Evolutionary conservation across 2,888 invertebrate genomes (phyloP), one percentile per base, ranked within the genome.

Genomic region (Willowsia nigromaculata): DNA sequence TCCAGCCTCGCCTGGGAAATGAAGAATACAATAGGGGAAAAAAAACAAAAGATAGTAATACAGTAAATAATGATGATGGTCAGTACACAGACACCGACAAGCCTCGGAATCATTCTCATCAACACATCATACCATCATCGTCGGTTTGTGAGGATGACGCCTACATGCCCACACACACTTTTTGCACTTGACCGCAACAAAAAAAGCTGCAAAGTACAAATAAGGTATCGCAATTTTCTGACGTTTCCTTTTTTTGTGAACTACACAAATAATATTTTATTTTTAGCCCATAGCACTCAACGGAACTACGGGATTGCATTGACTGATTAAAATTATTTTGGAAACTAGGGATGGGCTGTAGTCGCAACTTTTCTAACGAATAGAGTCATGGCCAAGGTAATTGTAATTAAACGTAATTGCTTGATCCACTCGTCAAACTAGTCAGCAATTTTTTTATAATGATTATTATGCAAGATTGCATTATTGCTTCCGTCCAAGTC

Each of bases 171-270:
- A 18, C 9, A 30, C 62, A 5, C 30, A 62, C 62, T 27, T 62
- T 62, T 62, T 62, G 62, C 11, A 30, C 62, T 62, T 62, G 62
- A 62, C 62, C 62, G 30, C 27, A 62, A 15, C 11, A 62, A 62
- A 15, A 30, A 62, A 13, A n/a, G 30, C n/a, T n/a, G n/a, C n/a
- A 47, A 47, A 15, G 47, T 13, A 2, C 13, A 30, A 13, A 13
- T 62, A 30, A 2, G 15, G n/a, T 30, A 27, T 11, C 1, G 15
- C 4, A 22, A 56, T 25, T 56, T 56, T 56, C 5, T 15, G n/a
- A 56, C 6, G 22, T 25, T 56, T 2, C 3, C 25, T 56, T 25
- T 56, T 18, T 13, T 56, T 22, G 53, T 22, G 15, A 9, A 50
- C 15, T 50, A 50, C 50, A 50, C 5, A 13, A 3, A 50, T 13